Base-by-base conservation (phyloP, 2,888 invertebrate genomes). In the Eumerus sabulonum region DNA sequence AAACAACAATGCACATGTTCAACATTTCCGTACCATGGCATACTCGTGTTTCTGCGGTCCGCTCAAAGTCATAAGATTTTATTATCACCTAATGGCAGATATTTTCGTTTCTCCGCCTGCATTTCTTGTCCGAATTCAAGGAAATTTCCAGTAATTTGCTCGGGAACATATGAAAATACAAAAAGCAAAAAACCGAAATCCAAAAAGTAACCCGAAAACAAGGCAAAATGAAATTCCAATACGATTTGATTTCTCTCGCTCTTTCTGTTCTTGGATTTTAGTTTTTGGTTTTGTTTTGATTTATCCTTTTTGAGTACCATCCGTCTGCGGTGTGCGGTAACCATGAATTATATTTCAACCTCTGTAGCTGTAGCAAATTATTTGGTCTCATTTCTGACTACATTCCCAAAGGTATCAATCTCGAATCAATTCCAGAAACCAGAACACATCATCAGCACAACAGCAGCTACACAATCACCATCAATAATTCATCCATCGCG, bases 361-460 rank as follows among this genome's bases (percentile, higher is more conserved):
- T 45, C 68, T 64, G 64, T 40, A 79, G 60, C 68, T 64, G 64
- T 40, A 79, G 60, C 74, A 79, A 74, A 79, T 74, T 63, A 79
- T 79, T 79, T 79, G 60, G 74, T 64, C 70, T 36, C 51, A 74
- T 64, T 74, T 74, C 68, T 74, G 68, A 27, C 27, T 27, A 60
- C 74, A 74, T 70, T 79, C 74, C 79, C 79, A 74, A 79, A 79
- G 79, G 79, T 79, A 79, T 74, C 79, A 79, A 79, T 79, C 79
- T 79, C 74, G 74, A 79, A 79, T 79, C 79, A 79, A 79, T 74
- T 79, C 74, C 74, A 79, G 74, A 79, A 79, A 79, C 79, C 79
- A 79, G 79, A 79, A 74, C 68, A 73, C 53, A 67, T 54, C 57
- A 59, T 51, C 51, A 67, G 40, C 63, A 67, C 40, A 40, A 27